These are phyloP conservation scores for Channa argus DNA, from an alignment of 2,113 vertebrate species.

Conservation along the genomic window DNA sequence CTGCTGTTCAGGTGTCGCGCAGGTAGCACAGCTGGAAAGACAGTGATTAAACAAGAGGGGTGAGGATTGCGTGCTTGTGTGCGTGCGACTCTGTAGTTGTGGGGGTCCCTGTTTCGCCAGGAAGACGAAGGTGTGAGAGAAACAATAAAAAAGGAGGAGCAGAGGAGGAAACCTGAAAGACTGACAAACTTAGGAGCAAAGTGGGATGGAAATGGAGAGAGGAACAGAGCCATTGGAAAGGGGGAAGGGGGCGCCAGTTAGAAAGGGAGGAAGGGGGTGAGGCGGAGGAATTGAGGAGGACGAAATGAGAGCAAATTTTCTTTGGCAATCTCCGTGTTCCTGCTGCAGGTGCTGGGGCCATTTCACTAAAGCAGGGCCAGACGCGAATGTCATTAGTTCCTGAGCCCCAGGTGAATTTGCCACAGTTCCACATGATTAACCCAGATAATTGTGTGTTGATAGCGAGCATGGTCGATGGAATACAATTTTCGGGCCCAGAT, in stretches of 20 bases:
- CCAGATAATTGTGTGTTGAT: slow-evolving; percentile 99
- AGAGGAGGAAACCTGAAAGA: slow-evolving; percentile 41
- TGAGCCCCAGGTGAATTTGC: slow-evolving; percentile 99
- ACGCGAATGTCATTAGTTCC: slow-evolving; percentile 99
- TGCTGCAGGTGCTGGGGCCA: slow-evolving; percentile 99
- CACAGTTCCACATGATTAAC: slow-evolving; percentile 99
- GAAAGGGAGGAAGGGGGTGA: slow-evolving; percentile 14
- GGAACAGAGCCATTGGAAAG: slow-evolving; percentile 84
- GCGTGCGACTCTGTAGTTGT: background rate
- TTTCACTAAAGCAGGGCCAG: slow-evolving; percentile 99
- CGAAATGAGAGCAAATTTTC: slow-evolving; percentile 97
- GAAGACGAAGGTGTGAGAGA: slow-evolving; percentile 7
- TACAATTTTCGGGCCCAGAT: slow-evolving; percentile 98
- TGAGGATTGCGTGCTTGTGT: slow-evolving; percentile 25
- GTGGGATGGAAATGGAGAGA: slow-evolving; percentile 48
- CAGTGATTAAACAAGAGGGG: slow-evolving; percentile 46
- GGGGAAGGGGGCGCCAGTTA: slow-evolving; percentile 29
- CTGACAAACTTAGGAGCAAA: slow-evolving; percentile 56
- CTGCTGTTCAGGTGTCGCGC: slow-evolving; percentile 59
- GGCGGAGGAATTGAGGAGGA: slow-evolving; percentile 62
- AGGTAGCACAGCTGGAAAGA: slow-evolving; percentile 51
- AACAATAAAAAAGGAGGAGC: slow-evolving; percentile 4
- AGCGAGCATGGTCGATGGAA: slow-evolving; percentile 99
- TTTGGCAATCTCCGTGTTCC: slow-evolving; percentile 99
- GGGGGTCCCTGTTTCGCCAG: background rate